phyloP scores from a whole-genome alignment of 2,113 vertebrate genomes.

The Tympanuchus pallidicinctus region DNA sequence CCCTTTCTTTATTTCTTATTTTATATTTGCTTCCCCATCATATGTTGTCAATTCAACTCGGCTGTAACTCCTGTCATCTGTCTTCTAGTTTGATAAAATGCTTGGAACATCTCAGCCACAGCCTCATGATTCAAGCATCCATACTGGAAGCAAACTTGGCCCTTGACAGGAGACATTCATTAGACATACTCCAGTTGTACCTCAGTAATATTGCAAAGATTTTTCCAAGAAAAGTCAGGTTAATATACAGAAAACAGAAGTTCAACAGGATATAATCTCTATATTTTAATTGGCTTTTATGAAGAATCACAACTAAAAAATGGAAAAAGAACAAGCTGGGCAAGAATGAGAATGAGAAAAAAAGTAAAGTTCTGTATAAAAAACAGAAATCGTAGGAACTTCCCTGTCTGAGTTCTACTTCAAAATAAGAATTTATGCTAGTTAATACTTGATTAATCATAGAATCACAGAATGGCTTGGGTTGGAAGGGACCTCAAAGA shows the following conservation, averaged over 20 bases:
- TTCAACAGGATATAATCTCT: background rate
- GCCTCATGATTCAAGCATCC: background rate
- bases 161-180: fast-evolving
- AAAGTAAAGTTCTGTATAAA: background rate
- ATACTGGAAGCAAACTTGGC: background rate
- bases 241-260: background rate
- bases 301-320: background rate
- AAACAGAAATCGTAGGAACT: background rate
- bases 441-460: background rate
- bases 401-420: fast-evolving
- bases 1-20: background rate
- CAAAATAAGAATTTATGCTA: background rate
- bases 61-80: background rate
- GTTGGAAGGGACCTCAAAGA: too few relatives aligned
- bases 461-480: too few relatives aligned
- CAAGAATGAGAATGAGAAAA: background rate
- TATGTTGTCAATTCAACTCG: background rate
- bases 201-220: background rate
- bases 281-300: background rate
- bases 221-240: background rate
- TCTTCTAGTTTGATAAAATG: fast-evolving
- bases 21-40: background rate
- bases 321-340: background rate
- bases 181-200: background rate
- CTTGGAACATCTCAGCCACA: background rate